Base-by-base conservation (phyloP, 2,113 vertebrate species). In the Apteryx owenii region DNA sequence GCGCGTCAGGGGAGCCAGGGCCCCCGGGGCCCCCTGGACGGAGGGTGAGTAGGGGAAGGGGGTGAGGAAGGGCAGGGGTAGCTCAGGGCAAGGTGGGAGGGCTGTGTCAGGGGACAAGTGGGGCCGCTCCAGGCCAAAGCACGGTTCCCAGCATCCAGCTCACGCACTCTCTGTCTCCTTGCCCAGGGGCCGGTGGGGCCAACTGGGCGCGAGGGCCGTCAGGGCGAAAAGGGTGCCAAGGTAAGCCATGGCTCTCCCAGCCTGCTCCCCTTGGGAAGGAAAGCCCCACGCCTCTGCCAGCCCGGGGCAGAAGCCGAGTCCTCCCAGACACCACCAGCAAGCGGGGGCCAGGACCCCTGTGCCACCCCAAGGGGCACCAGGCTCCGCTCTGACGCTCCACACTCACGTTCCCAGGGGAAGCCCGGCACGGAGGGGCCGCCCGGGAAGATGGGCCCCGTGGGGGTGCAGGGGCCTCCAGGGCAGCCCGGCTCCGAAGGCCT, bases 1-100 rank as follows among this genome's bases (percentile, higher is more conserved):
- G 99, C 2, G 98, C 99, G 60, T 99, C 99, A 14, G 99, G 99
- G 88, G 99, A 99, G 54, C 98, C 98, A 4, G 99, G 99, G 13
- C 97, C 99, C 36, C 81, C 98, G 4, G 99, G 99, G 23, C 95
- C 99, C 73, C 99, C 99, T 10, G 99, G 99, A 33, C 98, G 99
- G 60, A 98, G 99, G 98, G 99, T 99, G 64, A 97, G 98, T 95
- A 36, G 70, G n/a, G 70, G 46, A 36, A 38, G 19, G 22, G 11
- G 0, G 12, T 10, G 20, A 31, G 8, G 38, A 16, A 19, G 42
- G 50, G 65, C 4, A 9, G 16, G 33, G 33, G 12, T 44, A 38
- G 9, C 2, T 5, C 0, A 3, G 14, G n/a, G 33, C 7, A 20
- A 13, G 28, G 50, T 0, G 56, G 50, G 62, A 42, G 29, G 29